These are phyloP conservation scores for Psephotus haematonotus DNA, from an alignment of 2,113 vertebrate species.

Conservation along the genomic window DNA sequence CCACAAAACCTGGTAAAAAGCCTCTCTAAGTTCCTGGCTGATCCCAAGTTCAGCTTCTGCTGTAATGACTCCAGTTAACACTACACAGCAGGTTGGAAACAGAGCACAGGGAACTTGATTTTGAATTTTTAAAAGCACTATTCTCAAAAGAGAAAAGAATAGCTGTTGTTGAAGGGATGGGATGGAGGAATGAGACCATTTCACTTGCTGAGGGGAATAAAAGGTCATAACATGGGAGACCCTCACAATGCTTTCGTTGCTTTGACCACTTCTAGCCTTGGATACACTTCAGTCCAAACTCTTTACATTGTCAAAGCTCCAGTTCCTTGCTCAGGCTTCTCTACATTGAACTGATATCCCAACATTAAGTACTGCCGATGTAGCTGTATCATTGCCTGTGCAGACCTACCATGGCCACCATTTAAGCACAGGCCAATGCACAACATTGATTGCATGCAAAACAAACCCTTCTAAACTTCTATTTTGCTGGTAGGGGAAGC, in stretches of 20 bases:
- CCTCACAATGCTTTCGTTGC: neutral
- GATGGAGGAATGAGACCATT: neutral
- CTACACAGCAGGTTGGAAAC: neutral
- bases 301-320: neutral
- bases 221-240: fast-evolving
- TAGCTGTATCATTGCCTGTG: neutral
- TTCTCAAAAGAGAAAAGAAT: neutral
- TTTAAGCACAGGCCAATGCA: fast-evolving
- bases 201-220: neutral
- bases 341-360: neutral
- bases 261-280: neutral
- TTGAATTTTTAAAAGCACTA: neutral
- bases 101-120: neutral
- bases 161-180: neutral
- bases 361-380: neutral
- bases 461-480: neutral
- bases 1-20: neutral
- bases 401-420: neutral
- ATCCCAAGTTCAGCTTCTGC: neutral
- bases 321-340: neutral
- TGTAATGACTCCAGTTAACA: neutral
- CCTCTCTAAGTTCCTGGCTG: neutral
- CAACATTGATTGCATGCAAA: fast-evolving
- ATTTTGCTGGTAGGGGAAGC: neutral
- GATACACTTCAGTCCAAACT: neutral